Evolutionary conservation across 2,113 vertebrate genomes (phyloP).

Genomic region (Oxyura jamaicensis): DNA sequence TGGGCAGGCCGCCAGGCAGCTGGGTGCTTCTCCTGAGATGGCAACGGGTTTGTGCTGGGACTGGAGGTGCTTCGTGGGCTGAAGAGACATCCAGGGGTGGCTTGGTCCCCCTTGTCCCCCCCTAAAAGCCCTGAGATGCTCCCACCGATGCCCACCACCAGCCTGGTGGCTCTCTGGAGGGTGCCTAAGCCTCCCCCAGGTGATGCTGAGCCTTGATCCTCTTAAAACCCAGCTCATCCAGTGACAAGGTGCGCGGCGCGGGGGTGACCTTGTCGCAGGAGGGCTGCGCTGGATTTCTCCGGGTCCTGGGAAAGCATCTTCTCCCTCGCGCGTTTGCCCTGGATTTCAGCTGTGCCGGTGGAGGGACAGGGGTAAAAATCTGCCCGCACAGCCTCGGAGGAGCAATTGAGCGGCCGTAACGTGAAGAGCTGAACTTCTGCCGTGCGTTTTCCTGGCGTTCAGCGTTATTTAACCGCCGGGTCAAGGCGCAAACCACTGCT

Average conservation of each 20-base stretch:
- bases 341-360: neutral
- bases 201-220: conserved; percentile 46
- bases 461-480: neutral
- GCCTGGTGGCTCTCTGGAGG: rapidly evolving
- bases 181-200: neutral
- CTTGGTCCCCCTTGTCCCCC: rapidly evolving
- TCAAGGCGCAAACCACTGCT: neutral
- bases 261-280: conserved; percentile 5
- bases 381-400: neutral
- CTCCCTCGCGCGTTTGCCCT: neutral
- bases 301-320: neutral
- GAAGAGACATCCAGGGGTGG: neutral
- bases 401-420: rapidly evolving
- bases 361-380: neutral
- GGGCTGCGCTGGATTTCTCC: neutral
- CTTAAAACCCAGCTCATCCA: neutral
- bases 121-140: rapidly evolving
- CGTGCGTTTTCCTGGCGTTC: neutral
- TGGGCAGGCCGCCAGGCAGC: neutral
- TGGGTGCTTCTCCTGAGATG: neutral
- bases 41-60: neutral
- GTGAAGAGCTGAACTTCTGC: rapidly evolving
- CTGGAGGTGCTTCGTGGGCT: neutral
- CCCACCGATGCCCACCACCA: rapidly evolving
- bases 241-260: neutral